Evolutionary conservation across 2,888 invertebrate species (phyloP), one percentile per base, ranked within the genome.

Genomic region (Pterobdella sp.): DNA sequence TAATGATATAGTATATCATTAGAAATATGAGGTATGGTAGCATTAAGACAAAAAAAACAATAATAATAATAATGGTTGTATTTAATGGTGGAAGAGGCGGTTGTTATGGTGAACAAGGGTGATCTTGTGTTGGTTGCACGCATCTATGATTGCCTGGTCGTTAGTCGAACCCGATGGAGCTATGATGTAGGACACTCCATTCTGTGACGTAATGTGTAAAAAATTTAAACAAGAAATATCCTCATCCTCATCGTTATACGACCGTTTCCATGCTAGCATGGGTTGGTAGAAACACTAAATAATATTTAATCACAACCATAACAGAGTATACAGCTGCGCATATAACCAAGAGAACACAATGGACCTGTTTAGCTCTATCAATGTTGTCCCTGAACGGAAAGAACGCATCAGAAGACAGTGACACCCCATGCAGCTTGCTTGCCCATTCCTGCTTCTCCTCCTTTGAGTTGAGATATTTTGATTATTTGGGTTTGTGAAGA

Each of bases 331-430:
- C n/a, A n/a, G n/a, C n/a, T n/a, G n/a, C n/a, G n/a, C n/a, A n/a
- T n/a, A n/a, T n/a, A n/a, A n/a, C n/a, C n/a, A n/a, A n/a, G n/a
- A n/a, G n/a, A n/a, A 32, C 1, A 72, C n/a, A 66, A 22, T 66
- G 68, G 81, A 94, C 94, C 89, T 92, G 88, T 78, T 88, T 87
- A 67, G 95, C 94, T 77, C 95, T 87, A 82, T 97, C 96, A 73
- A 98, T 90, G 81, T 95, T 97, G 82, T 98, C 97, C 78, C 95
- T 87, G 88, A 97, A 97, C 36, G 97, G 97, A 86, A 98, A 96
- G 87, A 97, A 98, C 0, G 96, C 97, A 85, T 98, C 97, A 0
- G 96, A 96, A 26, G 92, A 92, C 32, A 97, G 87, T 1, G 92
- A 90, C 1, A 87, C 86, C n/a, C 89, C 89, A 76, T 87, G 88